phyloP scores from a whole-genome alignment of 2,113 vertebrate genomes.

The Oreotrochilus melanogaster region DNA sequence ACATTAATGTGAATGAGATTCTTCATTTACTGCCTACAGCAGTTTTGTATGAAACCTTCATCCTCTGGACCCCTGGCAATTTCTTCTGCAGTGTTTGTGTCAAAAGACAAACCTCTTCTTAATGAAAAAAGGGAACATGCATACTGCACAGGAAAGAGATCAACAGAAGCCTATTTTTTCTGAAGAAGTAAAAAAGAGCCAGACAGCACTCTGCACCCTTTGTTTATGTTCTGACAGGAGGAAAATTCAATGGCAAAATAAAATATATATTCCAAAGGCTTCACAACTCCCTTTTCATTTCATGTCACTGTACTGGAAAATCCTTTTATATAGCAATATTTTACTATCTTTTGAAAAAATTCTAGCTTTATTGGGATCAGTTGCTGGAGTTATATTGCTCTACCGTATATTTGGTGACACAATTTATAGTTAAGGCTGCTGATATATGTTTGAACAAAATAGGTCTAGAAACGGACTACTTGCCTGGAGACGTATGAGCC shows the following conservation, averaged over 20 bases:
- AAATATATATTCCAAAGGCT: slow-evolving; percentile 13
- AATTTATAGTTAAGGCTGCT: neutral
- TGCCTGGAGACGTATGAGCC: neutral
- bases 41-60: neutral
- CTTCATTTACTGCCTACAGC: neutral
- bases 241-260: slow-evolving; percentile 3
- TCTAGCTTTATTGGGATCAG: neutral
- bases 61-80: neutral
- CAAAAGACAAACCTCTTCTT: neutral
- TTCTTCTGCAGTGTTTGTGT: neutral
- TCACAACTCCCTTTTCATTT: neutral
- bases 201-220: neutral
- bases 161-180: neutral
- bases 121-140: neutral
- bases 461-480: neutral
- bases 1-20: neutral
- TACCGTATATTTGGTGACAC: neutral
- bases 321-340: neutral
- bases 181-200: neutral
- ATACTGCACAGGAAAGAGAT: neutral
- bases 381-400: neutral
- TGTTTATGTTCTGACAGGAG: slow-evolving; percentile 22
- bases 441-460: neutral
- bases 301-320: neutral
- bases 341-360: slow-evolving; percentile 10